phyloP scores from a whole-genome alignment of 2,888 invertebrate species.

The Cheilosia vulpina region DNA sequence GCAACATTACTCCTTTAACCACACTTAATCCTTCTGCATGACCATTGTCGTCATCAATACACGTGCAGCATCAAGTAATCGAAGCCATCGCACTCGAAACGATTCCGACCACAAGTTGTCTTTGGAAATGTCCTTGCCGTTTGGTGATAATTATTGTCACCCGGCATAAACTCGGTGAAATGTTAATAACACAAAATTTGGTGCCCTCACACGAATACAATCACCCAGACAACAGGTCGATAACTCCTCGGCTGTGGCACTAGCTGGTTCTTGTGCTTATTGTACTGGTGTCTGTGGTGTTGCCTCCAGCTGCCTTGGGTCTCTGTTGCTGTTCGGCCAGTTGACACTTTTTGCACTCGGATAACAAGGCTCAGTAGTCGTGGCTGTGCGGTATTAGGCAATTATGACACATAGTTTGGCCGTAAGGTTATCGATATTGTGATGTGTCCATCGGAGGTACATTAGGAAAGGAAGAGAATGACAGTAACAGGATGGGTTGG shows the following conservation, averaged over 20 bases:
- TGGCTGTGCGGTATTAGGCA: conserved; percentile 16
- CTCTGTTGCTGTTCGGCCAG: neutral
- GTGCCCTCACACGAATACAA: conserved; percentile 15
- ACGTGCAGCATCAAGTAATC: conserved; percentile 1
- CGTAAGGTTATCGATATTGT: conserved; percentile 32
- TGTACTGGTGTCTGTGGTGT: neutral
- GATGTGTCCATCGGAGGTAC: neutral
- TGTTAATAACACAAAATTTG: conserved; percentile 56
- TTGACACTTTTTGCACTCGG: conserved; percentile 37
- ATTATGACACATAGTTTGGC: conserved; percentile 51
- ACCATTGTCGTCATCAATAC: conserved; percentile 46
- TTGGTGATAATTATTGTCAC: conserved; percentile 32
- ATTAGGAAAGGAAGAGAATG: neutral
- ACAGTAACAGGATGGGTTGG: neutral
- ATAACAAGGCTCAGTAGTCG: conserved; percentile 18
- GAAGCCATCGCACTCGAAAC: conserved; percentile 17
- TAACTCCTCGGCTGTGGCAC: conserved; percentile 44
- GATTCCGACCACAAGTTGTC: conserved; percentile 11
- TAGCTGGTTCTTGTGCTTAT: neutral
- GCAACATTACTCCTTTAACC: conserved; percentile 39
- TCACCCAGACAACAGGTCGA: conserved; percentile 59
- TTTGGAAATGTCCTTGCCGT: conserved; percentile 25
- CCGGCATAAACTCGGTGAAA: conserved; percentile 46
- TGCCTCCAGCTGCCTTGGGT: conserved; percentile 3
- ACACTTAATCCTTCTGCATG: conserved; percentile 47